These are phyloP conservation scores for Sycobia sp. DNA, from an alignment of 1,140 invertebrate species.

Conservation along the genomic window DNA sequence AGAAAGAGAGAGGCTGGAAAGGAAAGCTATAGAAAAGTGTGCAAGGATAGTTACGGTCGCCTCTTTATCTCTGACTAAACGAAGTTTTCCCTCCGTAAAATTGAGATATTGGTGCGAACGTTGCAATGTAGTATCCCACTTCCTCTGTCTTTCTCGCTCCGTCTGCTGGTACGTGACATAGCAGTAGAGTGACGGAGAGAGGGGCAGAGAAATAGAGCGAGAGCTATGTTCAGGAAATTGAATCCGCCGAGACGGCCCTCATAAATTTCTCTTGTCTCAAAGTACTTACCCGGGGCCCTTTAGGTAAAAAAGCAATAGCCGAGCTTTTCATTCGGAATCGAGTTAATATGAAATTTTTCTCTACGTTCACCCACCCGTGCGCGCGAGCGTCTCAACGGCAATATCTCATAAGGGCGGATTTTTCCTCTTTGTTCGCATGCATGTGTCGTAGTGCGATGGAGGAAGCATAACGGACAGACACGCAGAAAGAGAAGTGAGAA, in stretches of 20 bases:
- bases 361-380: too few species aligned
- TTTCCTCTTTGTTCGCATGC: neutral
- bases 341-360: conserved; percentile 35
- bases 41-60: too few species aligned
- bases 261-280: conserved; percentile 36
- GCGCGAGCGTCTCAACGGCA: neutral
- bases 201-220: neutral
- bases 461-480: too few species aligned
- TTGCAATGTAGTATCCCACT: conserved; percentile 12
- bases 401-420: conserved; percentile 18
- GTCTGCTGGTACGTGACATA: conserved; percentile 9
- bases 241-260: conserved; percentile 29
- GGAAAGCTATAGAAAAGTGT: neutral
- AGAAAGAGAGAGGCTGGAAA: neutral
- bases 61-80: neutral
- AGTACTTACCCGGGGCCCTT: conserved; percentile 26
- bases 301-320: conserved; percentile 32
- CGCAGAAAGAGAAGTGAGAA: too few species aligned
- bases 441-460: neutral
- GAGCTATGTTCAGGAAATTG: conserved; percentile 24
- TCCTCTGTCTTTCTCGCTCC: neutral
- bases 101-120: conserved; percentile 19
- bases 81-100: conserved; percentile 33
- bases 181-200: neutral
- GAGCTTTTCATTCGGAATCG: conserved; percentile 33